These are phyloP conservation scores for Cygnus olor DNA, from an alignment of 2,797 vertebrate species.

Conservation along the genomic window DNA sequence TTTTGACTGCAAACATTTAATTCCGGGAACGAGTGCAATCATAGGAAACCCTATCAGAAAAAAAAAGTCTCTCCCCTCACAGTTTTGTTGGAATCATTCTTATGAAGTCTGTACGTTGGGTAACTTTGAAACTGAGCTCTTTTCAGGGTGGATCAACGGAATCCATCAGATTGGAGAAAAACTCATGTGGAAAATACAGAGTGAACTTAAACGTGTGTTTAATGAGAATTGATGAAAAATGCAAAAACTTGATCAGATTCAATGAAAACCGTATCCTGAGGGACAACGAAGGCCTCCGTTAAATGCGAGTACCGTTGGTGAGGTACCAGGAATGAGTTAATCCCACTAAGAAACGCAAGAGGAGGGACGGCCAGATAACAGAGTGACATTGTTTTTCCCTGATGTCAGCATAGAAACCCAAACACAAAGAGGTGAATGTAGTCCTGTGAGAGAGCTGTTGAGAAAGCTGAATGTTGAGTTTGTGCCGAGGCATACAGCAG, in stretches of 20 bases:
- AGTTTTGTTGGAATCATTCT: fast-evolving
- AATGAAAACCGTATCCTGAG: conserved; percentile 12
- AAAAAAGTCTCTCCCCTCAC: neutral
- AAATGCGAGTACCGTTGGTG: neutral
- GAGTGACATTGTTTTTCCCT: conserved; percentile 73
- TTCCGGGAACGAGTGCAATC: neutral
- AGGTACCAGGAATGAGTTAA: conserved; percentile 72
- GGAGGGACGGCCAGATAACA: conserved; percentile 61
- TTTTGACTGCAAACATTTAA: neutral
- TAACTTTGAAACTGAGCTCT: neutral
- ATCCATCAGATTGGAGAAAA: neutral
- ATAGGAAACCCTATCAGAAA: neutral
- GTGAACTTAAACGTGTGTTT: fast-evolving
- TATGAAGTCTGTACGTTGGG: fast-evolving
- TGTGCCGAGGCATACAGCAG: conserved; percentile 63
- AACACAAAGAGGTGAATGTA: conserved; percentile 75
- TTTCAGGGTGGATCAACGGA: neutral
- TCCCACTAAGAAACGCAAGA: conserved; percentile 41
- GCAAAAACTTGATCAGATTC: neutral
- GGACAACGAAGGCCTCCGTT: neutral
- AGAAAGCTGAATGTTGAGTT: conserved; percentile 66
- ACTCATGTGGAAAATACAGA: neutral
- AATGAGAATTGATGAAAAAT: fast-evolving
- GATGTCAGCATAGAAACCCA: conserved; percentile 76
- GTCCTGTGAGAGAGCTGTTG: conserved; percentile 64